Evolutionary conservation across 2,113 vertebrate species (phyloP).

Genomic region (Hiodon alosoides): DNA sequence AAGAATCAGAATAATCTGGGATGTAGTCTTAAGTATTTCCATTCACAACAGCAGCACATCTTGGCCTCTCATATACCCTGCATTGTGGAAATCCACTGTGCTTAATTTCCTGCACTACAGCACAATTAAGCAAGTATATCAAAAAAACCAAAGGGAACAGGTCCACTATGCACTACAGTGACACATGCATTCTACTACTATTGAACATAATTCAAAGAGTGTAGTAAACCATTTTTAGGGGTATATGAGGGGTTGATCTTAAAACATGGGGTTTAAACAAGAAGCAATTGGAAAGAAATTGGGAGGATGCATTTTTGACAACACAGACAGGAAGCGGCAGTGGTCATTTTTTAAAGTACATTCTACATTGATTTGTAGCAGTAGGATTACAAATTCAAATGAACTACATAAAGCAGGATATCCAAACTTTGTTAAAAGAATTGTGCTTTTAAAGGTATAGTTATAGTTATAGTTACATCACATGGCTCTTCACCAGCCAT

Average conservation of each 20-base stretch:
- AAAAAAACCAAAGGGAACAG: neutral
- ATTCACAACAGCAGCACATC: slow-evolving; percentile 7
- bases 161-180: neutral
- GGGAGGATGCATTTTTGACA: neutral
- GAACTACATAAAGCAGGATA: too few relatives aligned
- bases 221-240: neutral
- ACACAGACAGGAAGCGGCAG: slow-evolving; percentile 12
- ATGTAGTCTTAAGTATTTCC: neutral
- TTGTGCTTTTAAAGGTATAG: too few relatives aligned
- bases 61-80: neutral
- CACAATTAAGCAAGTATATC: too few relatives aligned
- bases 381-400: neutral
- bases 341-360: neutral
- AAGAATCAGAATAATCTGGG: too few relatives aligned
- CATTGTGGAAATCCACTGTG: neutral
- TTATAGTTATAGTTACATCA: too few relatives aligned
- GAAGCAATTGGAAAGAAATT: neutral
- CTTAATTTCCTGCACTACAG: too few relatives aligned
- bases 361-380: neutral
- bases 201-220: neutral
- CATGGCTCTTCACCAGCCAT: too few relatives aligned
- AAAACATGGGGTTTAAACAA: too few relatives aligned
- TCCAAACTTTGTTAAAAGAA: too few relatives aligned
- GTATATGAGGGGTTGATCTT: neutral
- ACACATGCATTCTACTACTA: neutral